Conservation (phyloP, 2,797 vertebrate genomes). For the Benthosema pterotum region DNA sequence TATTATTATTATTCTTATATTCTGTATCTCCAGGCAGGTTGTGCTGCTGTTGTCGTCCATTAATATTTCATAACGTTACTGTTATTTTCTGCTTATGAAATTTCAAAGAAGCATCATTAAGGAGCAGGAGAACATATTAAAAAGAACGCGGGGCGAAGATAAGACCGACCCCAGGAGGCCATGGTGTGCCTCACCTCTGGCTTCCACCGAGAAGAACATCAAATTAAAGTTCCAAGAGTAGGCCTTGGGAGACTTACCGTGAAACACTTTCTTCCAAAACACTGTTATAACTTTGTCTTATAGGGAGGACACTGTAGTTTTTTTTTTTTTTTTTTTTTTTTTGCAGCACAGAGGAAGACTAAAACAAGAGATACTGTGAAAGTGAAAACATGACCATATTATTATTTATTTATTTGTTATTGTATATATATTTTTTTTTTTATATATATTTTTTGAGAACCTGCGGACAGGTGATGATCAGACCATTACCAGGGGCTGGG, state of each 20-base stretch:
- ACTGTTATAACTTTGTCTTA: background rate
- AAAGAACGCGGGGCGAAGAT: slow-evolving; percentile 47
- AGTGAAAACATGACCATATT: too few species aligned
- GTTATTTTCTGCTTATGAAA: slow-evolving; percentile 66
- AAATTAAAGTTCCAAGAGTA: background rate
- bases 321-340: too few species aligned
- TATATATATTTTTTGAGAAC: too few species aligned
- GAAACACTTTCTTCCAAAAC: background rate
- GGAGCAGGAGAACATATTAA: slow-evolving; percentile 82
- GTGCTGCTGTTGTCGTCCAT: slow-evolving; percentile 52
- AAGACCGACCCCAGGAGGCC: slow-evolving; percentile 11
- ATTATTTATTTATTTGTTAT: too few species aligned
- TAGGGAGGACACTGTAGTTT: too few species aligned
- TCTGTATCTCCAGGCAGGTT: slow-evolving; percentile 34
- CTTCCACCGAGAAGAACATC: slow-evolving; percentile 2
- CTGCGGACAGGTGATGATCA: too few species aligned
- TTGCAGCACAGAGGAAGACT: too few species aligned
- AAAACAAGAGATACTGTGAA: too few species aligned
- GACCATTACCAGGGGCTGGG: too few species aligned
- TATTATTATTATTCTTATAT: slow-evolving; percentile 26
- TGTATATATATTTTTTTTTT: too few species aligned
- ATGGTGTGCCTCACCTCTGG: background rate
- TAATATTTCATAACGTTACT: slow-evolving; percentile 65
- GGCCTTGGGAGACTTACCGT: background rate
- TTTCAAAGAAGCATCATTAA: slow-evolving; percentile 83